A percentile compares a stretch with the other conserved stretches of the same genome.
Conservation (phyloP, 2,888 invertebrate genomes). For the Drosophila paracracens region DNA sequence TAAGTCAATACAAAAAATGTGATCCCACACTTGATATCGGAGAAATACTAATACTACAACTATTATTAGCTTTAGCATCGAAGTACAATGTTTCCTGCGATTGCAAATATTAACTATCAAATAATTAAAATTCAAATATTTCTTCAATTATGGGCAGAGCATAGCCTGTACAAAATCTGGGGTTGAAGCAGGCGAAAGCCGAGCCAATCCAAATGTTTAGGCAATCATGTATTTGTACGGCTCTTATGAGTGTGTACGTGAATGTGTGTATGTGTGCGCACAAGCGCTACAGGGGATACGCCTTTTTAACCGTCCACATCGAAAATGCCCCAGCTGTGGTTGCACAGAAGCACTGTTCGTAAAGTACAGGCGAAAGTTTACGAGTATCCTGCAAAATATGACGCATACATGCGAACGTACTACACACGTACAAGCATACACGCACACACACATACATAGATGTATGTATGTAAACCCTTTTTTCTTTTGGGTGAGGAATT, state of each 20-base stretch:
- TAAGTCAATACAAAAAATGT: not conserved
- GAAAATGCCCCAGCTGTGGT: constrained; percentile 39
- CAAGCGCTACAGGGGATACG: constrained; percentile 48
- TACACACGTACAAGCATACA: not conserved
- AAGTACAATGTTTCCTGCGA: not conserved
- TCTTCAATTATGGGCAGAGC: constrained; percentile 29
- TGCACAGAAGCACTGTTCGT: constrained; percentile 41
- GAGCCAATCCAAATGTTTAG: constrained; percentile 67
- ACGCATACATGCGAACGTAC: constrained; percentile 3
- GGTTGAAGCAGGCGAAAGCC: constrained; percentile 53
- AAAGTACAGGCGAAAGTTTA: constrained; percentile 23
- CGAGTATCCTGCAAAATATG: constrained; percentile 31
- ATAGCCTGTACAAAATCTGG: constrained; percentile 32
- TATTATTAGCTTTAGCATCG: not conserved
- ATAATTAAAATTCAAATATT: constrained; percentile 20
- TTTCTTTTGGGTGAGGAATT: constrained; percentile 61
- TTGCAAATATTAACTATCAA: constrained; percentile 4
- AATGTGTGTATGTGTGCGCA: constrained; percentile 30
- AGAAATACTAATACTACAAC: not conserved
- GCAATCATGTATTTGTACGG: constrained; percentile 42
- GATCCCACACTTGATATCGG: not conserved
- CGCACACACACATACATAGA: constrained; percentile 1
- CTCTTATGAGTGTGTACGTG: not conserved
- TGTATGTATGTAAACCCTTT: constrained; percentile 54
- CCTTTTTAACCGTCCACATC: constrained; percentile 39